Base-by-base conservation (phyloP, 2,113 vertebrate species). In the Hystrix cristata region DNA sequence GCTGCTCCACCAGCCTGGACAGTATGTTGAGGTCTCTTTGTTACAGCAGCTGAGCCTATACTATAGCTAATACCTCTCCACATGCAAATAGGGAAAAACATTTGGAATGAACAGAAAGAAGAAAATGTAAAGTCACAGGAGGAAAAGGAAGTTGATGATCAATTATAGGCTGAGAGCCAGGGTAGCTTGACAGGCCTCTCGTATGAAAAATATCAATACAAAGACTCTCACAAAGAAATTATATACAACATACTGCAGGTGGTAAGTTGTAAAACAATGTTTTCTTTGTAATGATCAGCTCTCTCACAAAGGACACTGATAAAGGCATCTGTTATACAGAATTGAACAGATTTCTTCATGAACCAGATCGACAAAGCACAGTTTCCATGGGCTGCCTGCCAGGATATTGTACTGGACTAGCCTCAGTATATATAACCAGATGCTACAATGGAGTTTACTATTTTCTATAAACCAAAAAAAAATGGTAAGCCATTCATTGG, bases 301-400 rank as follows among this genome's bases (percentile, higher is more conserved):
- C 34, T 79, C 87, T 94, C 10, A 5, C 7, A 13, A 64, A 96
- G 83, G 97, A 89, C 72, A 59, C 9, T 34, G 31, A 29, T 21
- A 55, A 96, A 90, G n/a, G n/a, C 86, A 97, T 93, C 87, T 96
- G 94, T 89, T 95, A 51, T 5, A 60, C 15, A 74, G 93, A 96
- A 95, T 1, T 51, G 29, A 95, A 90, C 94, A 94, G 86, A 95
- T 94, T 97, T 95, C 83, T 91, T 89, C 69, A 38, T 92, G 94
- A 95, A 83, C 74, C 80, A 87, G 57, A 87, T 74, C 67, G 89
- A 84, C 80, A 82, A 80, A 96, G 81, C 46, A 25, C n/a, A 7
- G 57, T 38, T 94, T 95, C 84, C 18, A 16, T 23, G 60, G 80
- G 87, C 71, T 1, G 4, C 62, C 46, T 89, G 90, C 92, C 91